These are phyloP conservation scores for Elephantulus edwardii DNA, from an alignment of 2,113 vertebrate species.

Conservation along the genomic window DNA sequence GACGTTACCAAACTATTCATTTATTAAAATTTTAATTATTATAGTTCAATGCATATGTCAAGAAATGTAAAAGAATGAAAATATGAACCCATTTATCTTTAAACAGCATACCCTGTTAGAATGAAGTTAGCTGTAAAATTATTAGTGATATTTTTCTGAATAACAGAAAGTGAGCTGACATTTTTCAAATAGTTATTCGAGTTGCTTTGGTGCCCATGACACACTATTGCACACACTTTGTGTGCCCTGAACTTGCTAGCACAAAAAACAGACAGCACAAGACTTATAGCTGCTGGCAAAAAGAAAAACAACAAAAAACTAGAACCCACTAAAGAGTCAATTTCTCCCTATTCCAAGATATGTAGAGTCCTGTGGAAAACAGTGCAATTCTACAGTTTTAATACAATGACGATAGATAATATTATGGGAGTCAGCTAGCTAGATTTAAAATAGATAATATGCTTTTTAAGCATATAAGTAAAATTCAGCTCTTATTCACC, in stretches of 20 bases:
- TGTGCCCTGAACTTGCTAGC: conserved; percentile 26
- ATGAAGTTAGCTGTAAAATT: conserved; percentile 66
- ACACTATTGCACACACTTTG: neutral
- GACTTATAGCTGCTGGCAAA: too few relatives aligned
- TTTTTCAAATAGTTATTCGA: conserved; percentile 54
- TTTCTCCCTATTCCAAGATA: conserved; percentile 32
- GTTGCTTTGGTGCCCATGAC: conserved; percentile 20
- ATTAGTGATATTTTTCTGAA: conserved; percentile 45
- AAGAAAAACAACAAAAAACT: too few relatives aligned
- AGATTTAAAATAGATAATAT: conserved; percentile 13
- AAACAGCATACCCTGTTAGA: conserved; percentile 28
- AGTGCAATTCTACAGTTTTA: neutral
- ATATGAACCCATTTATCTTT: conserved; percentile 66
- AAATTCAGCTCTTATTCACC: neutral
- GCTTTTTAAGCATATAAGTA: neutral
- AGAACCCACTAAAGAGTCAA: neutral
- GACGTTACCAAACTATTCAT: conserved; percentile 28
- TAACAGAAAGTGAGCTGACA: conserved; percentile 63
- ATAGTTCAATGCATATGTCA: conserved; percentile 51
- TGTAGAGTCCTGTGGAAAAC: neutral
- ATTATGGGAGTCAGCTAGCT: neutral
- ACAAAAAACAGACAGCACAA: conserved; percentile 40
- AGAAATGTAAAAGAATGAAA: conserved; percentile 38
- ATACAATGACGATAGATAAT: neutral
- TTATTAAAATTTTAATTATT: conserved; percentile 44